Evolutionary conservation across 2,888 invertebrate species (phyloP).

Genomic region (Athalia circularis): DNA sequence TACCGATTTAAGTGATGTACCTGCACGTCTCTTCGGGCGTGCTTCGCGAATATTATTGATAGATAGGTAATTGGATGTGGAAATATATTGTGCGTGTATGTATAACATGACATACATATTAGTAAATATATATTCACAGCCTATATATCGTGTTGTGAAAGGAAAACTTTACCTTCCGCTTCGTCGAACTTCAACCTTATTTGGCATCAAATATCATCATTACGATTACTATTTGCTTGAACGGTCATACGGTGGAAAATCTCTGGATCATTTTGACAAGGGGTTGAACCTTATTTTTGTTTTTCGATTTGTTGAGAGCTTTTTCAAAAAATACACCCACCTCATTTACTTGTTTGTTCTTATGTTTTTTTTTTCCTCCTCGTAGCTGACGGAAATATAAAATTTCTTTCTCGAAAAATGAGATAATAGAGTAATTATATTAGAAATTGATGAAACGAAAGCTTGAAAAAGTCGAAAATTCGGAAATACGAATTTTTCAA

Average conservation of each 20-base stretch:
- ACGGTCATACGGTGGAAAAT: background rate
- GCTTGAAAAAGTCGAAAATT: background rate
- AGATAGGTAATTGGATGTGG: too few species aligned
- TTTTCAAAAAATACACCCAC: too few species aligned
- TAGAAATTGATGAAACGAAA: background rate
- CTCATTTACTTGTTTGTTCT: too few species aligned
- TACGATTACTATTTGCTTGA: conserved; percentile 10
- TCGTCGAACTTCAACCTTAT: background rate
- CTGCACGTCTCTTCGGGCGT: too few species aligned
- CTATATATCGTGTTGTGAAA: background rate
- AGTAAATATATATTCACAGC: background rate
- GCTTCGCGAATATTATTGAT: too few species aligned
- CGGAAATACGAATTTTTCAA: background rate
- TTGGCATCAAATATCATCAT: background rate
- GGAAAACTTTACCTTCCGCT: conserved; percentile 1
- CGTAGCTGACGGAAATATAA: too few species aligned
- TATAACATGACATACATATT: background rate
- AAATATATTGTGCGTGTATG: background rate
- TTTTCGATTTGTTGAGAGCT: background rate
- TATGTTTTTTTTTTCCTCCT: too few species aligned
- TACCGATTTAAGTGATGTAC: too few species aligned
- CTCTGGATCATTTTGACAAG: too few species aligned
- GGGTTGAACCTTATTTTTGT: background rate
- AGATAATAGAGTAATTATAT: background rate
- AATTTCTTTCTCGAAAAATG: too few species aligned